phyloP scores from a whole-genome alignment of 2,113 vertebrate genomes.

The Pelmatolapia mariae region DNA sequence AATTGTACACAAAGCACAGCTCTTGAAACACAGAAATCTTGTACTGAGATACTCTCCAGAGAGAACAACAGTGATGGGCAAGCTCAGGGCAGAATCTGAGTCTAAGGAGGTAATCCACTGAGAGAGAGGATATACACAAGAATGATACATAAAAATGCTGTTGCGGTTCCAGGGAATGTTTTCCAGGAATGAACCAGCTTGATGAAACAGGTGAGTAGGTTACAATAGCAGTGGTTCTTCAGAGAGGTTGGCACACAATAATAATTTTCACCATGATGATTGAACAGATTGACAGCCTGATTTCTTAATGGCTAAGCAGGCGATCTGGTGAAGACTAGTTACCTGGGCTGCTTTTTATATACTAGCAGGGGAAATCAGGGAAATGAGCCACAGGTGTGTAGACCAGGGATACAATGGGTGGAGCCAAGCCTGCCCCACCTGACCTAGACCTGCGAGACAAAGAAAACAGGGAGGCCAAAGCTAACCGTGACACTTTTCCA shows the following conservation, averaged over 20 bases:
- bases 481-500: not conserved
- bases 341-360: not conserved
- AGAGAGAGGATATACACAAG: not conserved
- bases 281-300: not conserved
- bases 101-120: not conserved
- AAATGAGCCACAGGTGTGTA: not conserved
- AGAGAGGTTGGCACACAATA: not conserved
- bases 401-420: not conserved
- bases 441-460: not conserved
- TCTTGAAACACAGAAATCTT: not conserved
- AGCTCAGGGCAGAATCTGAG: not conserved
- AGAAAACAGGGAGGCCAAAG: not conserved
- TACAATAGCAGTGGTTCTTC: not conserved
- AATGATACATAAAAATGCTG: not conserved
- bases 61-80: not conserved
- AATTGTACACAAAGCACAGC: not conserved
- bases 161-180: not conserved
- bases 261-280: not conserved
- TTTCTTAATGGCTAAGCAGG: not conserved
- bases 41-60: not conserved
- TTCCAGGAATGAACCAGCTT: not conserved
- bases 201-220: not conserved
- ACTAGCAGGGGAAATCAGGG: not conserved
- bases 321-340: not conserved
- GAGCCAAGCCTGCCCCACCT: not conserved